These are phyloP conservation scores for Prolemur simus DNA, from an alignment of 2,113 vertebrate species.

Conservation along the genomic window DNA sequence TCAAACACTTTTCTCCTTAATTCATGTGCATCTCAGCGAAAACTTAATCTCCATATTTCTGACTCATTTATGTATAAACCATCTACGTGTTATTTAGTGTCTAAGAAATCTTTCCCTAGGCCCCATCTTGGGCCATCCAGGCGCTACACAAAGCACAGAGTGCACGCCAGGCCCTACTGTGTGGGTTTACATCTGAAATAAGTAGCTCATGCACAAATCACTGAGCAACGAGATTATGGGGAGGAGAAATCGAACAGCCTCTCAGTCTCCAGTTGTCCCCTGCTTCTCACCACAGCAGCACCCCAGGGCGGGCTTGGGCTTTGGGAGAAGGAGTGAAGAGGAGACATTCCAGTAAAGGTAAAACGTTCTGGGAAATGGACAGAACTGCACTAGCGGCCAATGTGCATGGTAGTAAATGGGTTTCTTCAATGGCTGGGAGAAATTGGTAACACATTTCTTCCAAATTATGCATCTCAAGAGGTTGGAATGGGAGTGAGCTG, in stretches of 20 bases:
- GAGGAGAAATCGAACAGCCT: not conserved
- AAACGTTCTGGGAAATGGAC: not conserved
- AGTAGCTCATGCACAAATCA: not conserved
- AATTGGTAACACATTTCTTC: not conserved
- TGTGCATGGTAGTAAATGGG: not conserved
- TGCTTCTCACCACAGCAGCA: not conserved
- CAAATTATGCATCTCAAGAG: not conserved
- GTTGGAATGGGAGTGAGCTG: not conserved
- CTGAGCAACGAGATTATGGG: not conserved
- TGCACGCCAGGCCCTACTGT: not conserved
- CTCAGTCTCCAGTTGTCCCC: not conserved
- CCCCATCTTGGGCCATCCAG: not conserved
- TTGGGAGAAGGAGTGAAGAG: not conserved
- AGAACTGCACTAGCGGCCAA: not conserved
- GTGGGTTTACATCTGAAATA: not conserved
- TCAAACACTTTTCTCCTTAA: slow-evolving; percentile 71
- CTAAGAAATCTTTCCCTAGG: slow-evolving; percentile 57
- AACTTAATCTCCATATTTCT: slow-evolving; percentile 79
- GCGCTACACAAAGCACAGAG: not conserved
- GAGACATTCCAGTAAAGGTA: not conserved
- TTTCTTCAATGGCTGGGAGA: not conserved
- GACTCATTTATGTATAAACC: slow-evolving; percentile 73
- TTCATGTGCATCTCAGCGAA: slow-evolving; percentile 75
- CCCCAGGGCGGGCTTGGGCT: fast-evolving
- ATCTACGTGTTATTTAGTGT: slow-evolving; percentile 49